These are phyloP conservation scores for Agelastica alni DNA, from an alignment of 2,888 invertebrate species.

Conservation along the genomic window DNA sequence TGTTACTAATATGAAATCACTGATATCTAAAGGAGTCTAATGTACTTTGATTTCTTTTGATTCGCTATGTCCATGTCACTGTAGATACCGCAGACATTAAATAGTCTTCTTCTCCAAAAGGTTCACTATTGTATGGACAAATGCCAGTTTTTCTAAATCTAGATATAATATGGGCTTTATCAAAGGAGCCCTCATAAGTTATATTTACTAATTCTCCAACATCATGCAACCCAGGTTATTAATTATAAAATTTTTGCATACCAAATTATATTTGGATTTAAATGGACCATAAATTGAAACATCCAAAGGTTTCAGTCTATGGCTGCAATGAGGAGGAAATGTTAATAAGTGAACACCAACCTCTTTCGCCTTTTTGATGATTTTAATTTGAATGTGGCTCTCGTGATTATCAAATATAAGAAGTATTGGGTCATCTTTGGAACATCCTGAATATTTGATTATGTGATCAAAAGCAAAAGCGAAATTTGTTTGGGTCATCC, in stretches of 20 bases:
- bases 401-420: constrained; percentile 50
- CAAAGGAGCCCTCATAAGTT: too few relatives aligned
- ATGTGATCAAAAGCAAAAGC: not conserved
- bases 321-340: constrained; percentile 43
- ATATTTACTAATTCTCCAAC: too few relatives aligned
- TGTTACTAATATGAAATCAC: too few relatives aligned
- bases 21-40: too few relatives aligned
- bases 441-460: constrained; percentile 5
- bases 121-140: constrained; percentile 26
- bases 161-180: constrained; percentile 35
- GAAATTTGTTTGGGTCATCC: not conserved
- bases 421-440: constrained; percentile 33
- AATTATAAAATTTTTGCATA: too few relatives aligned
- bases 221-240: too few relatives aligned
- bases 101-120: constrained; percentile 30
- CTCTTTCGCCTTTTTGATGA: constrained; percentile 44
- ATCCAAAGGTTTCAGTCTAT: constrained; percentile 42
- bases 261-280: too few relatives aligned
- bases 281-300: constrained; percentile 46
- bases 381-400: constrained; percentile 41
- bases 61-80: too few relatives aligned
- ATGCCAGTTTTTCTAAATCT: constrained; percentile 33
- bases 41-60: too few relatives aligned
- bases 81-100: too few relatives aligned
- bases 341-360: constrained; percentile 50